Conservation (phyloP, 2,797 vertebrate genomes). For the Cephalopachus bancanus region DNA sequence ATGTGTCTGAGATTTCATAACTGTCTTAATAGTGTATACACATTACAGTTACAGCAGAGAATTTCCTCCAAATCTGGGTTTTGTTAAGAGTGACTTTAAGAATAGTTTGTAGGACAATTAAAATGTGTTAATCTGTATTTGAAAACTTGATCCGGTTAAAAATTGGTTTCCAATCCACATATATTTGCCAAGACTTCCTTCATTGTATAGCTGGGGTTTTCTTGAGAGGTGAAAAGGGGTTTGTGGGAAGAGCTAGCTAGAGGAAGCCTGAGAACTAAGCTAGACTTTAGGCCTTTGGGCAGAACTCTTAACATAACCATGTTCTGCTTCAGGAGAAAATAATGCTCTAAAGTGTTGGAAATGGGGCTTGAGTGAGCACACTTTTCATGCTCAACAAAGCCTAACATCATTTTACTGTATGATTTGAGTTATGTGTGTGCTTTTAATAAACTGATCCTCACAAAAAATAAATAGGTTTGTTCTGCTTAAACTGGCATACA, state of each 20-base stretch:
- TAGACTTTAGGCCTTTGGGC: background rate
- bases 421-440: constrained; percentile 62
- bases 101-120: constrained; percentile 81
- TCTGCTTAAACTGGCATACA: constrained; percentile 52
- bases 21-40: constrained; percentile 84
- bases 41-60: constrained; percentile 77
- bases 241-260: background rate
- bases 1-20: constrained; percentile 85
- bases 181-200: constrained; percentile 39
- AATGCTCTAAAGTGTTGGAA: background rate
- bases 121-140: constrained; percentile 81
- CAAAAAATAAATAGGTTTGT: constrained; percentile 75
- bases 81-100: constrained; percentile 84
- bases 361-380: constrained; percentile 53
- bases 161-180: constrained; percentile 53
- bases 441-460: constrained; percentile 60
- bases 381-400: constrained; percentile 76
- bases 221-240: background rate
- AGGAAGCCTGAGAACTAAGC: background rate
- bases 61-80: constrained; percentile 77
- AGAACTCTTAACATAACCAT: background rate
- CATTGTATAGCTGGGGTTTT: background rate
- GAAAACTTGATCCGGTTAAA: constrained; percentile 74
- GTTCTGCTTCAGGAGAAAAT: background rate
- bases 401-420: constrained; percentile 67